A percentile compares a stretch with the other conserved stretches of the same genome.
Evolutionary conservation across 2,113 vertebrate species (phyloP).

Genomic region (Coptodon rendalli): DNA sequence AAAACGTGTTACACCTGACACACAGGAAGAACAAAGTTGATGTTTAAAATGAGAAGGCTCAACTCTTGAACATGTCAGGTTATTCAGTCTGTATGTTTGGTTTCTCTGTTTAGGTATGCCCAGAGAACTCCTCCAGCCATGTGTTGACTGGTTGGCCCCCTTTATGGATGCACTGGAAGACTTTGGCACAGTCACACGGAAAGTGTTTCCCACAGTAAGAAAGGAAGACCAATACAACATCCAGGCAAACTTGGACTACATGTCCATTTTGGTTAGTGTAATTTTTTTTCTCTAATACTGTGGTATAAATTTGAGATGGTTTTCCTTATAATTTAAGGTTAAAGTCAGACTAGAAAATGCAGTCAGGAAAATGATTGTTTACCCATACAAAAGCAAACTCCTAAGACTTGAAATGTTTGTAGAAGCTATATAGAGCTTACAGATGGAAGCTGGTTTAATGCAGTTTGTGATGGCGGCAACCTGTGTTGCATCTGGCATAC

Average conservation of each 20-base stretch:
- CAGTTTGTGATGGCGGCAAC: fast-evolving
- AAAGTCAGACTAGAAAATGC: background rate
- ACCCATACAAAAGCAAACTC: background rate
- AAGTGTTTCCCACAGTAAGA: conserved; percentile 75
- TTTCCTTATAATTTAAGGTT: background rate
- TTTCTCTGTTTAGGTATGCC: conserved; percentile 67
- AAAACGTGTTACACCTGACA: background rate
- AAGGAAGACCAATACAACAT: conserved; percentile 83
- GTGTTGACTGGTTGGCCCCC: conserved; percentile 84
- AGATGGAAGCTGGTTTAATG: background rate
- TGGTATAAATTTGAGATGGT: background rate
- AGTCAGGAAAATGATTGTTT: background rate
- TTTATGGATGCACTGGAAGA: conserved; percentile 69
- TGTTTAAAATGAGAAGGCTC: background rate
- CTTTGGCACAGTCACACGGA: conserved; percentile 63
- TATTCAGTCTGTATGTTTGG: background rate
- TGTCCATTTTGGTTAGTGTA: conserved; percentile 80
- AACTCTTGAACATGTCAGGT: background rate
- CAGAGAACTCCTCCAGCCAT: conserved; percentile 76
- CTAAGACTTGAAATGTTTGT: background rate
- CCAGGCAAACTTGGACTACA: conserved; percentile 83
- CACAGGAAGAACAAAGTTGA: background rate
- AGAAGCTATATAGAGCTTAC: fast-evolving
- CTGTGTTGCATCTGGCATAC: background rate
- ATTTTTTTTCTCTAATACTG: background rate